A percentile compares a stretch with the other conserved stretches of the same genome.
These are phyloP conservation scores for Chironomus striatipennis DNA, from an alignment of 1,140 invertebrate species.

Conservation along the genomic window DNA sequence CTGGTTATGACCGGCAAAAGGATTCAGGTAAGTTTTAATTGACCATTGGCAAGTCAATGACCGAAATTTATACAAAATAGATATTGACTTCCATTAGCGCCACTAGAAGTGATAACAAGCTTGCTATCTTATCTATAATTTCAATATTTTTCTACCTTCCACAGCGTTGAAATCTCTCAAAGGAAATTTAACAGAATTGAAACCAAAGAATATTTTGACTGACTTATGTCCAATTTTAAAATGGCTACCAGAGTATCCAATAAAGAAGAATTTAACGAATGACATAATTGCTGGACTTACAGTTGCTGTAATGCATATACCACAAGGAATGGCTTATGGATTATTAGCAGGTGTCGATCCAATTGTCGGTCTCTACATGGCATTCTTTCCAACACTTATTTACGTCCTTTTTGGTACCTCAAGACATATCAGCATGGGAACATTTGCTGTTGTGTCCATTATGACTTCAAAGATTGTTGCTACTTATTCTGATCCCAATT, in stretches of 20 bases:
- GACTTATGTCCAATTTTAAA: constrained; percentile 48
- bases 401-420: constrained; percentile 90
- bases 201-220: constrained; percentile 29
- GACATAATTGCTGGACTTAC: constrained; percentile 69
- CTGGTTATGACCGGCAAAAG: not conserved
- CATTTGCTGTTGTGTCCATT: constrained; percentile 79
- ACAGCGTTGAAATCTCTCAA: constrained; percentile 21
- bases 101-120: no score
- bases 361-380: constrained; percentile 87
- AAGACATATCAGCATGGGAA: constrained; percentile 85
- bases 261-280: constrained; percentile 47
- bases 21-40: no score
- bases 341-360: constrained; percentile 78
- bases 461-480: constrained; percentile 77
- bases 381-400: constrained; percentile 84
- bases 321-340: constrained; percentile 91
- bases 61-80: no score
- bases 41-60: no score
- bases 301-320: constrained; percentile 79
- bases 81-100: no score
- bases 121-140: constrained; percentile 12
- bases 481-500: constrained; percentile 30
- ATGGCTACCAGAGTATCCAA: constrained; percentile 59
- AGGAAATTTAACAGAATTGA: constrained; percentile 25
- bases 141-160: constrained; percentile 23